A percentile compares a stretch with the other conserved stretches of the same genome.
phyloP scores from a whole-genome alignment of 2,888 invertebrate genomes.

The Eremobia ochroleuca region DNA sequence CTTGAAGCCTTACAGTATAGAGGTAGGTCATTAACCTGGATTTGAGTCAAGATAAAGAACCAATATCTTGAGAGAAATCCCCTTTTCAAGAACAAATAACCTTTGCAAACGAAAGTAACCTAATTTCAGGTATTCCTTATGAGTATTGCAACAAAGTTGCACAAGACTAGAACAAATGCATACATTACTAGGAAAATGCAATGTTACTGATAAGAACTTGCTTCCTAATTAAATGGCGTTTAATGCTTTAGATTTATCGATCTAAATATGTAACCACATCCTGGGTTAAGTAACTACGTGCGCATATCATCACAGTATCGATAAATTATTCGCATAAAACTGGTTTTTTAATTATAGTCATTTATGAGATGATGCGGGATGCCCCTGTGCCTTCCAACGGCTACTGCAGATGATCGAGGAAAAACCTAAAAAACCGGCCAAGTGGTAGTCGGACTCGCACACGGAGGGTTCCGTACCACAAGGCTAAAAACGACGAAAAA shows the following conservation, averaged over 20 bases:
- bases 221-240: slow-evolving; percentile 9
- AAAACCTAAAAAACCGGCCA: slow-evolving; percentile 4
- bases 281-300: neutral
- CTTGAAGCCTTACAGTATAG: neutral
- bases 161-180: neutral
- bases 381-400: slow-evolving; percentile 15
- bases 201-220: slow-evolving; percentile 18
- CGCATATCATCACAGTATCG: neutral
- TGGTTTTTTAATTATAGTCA: neutral
- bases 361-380: slow-evolving; percentile 27
- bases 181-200: slow-evolving; percentile 21
- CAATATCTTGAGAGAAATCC: neutral
- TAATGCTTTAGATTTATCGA: neutral
- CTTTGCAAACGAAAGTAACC: neutral
- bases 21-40: slow-evolving; percentile 4
- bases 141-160: slow-evolving; percentile 1
- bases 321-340: neutral
- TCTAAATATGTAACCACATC: slow-evolving; percentile 3
- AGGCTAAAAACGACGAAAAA: neutral
- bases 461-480: neutral
- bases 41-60: slow-evolving; percentile 1
- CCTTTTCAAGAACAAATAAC: neutral
- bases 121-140: neutral
- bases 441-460: too few species aligned
- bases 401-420: slow-evolving; percentile 2